Evolutionary conservation across 2,113 vertebrate species (phyloP), one percentile per base, ranked within the genome.

Genomic region (Syngnathus typhle): DNA sequence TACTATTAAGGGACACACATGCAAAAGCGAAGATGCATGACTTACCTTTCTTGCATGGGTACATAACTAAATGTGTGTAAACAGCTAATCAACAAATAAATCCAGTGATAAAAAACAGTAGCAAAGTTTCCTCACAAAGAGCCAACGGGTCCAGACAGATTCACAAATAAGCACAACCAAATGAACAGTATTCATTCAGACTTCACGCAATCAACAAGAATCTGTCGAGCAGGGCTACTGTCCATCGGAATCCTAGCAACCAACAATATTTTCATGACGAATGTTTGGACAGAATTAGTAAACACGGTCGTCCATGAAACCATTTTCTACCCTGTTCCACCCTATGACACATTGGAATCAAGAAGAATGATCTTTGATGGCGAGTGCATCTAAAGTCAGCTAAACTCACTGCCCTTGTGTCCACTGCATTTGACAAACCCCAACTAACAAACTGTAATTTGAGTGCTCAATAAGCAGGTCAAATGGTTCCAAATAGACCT

Each of bases 161-260:
- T 52, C 73, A 82, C 64, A 69, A 36, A 81, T 65, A 74, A 70
- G 73, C 65, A 60, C 54, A 76, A 63, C 68, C 49, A 27, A 39
- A 51, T 65, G 71, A 76, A 75, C 44, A 75, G 0, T 64, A 73
- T 68, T 72, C 72, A 67, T 64, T 72, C 74, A 44, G 73, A 80
- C 80, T 80, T 85, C 76, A 83, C 75, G 79, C 69, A 86, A 86
- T 83, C 67, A 74, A 41, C 77, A 56, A 69, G 79, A 78, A 78
- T 83, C 72, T 69, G 68, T 82, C 77, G 62, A 74, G 47, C 76
- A 75, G 64, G 36, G 64, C 78, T 38, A 65, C 58, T 7, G 59
- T 84, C 78, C 68, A 70, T 68, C 65, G 46, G 41, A 70, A 77
- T 71, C 71, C 67, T 65, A 76, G 77, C 73, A 69, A 81, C 78